Percentiles rank a stretch among this genome's conserved stretches.
Evolutionary conservation across 2,888 invertebrate genomes (phyloP).

Genomic region (Hyposoter dolosus): DNA sequence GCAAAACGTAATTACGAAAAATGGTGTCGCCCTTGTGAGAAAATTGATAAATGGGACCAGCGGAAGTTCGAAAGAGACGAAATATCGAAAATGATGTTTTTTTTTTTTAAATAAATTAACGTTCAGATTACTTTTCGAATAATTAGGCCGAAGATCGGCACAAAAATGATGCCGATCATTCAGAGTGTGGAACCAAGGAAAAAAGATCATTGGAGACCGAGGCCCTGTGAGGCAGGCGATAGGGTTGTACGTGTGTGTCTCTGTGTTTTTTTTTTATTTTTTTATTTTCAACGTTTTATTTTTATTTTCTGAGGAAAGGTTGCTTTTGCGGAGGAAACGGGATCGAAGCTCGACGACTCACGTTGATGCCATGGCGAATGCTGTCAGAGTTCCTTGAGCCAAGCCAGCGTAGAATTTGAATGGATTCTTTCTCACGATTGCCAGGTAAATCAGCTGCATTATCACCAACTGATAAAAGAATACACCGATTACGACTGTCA

Average conservation of each 20-base stretch:
- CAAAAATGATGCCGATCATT: conserved; percentile 3
- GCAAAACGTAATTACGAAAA: conserved; percentile 64
- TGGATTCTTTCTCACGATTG: conserved; percentile 93
- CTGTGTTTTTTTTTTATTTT: conserved; percentile 10
- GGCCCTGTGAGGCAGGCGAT: conserved; percentile 82
- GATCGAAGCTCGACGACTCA: conserved; percentile 86
- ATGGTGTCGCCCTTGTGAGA: conserved; percentile 36
- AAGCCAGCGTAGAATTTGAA: conserved; percentile 94
- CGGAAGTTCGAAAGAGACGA: background rate
- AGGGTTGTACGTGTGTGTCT: conserved; percentile 69
- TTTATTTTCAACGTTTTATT: background rate
- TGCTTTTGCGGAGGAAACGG: conserved; percentile 75
- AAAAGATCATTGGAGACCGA: conserved; percentile 71
- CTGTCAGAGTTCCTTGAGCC: conserved; percentile 93
- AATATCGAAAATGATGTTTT: background rate
- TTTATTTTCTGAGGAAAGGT: conserved; percentile 58
- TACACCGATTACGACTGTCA: conserved; percentile 93
- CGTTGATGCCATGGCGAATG: conserved; percentile 96
- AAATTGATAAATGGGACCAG: conserved; percentile 22
- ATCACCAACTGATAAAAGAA: conserved; percentile 93
- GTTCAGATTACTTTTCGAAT: background rate
- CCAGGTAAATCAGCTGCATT: conserved; percentile 93
- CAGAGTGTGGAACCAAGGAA: conserved; percentile 40
- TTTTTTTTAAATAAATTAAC: background rate
- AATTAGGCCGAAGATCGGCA: background rate